A percentile compares a stretch with the other conserved stretches of the same genome.
phyloP scores from a whole-genome alignment of 2,888 invertebrate species.

The Gortyna flavago region DNA sequence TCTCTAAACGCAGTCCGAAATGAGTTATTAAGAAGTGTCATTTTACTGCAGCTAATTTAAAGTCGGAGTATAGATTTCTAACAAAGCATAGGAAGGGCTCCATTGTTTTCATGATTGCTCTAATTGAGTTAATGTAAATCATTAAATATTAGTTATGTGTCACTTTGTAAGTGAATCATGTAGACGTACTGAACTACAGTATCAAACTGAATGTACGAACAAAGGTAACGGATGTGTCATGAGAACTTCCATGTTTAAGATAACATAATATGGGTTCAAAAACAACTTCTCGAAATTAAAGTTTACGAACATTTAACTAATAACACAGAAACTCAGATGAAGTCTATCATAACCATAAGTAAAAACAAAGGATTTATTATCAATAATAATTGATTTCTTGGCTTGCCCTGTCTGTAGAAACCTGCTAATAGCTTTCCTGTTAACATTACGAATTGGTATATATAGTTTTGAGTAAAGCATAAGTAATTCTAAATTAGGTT shows the following conservation, averaged over 20 bases:
- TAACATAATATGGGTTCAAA: slow-evolving; percentile 31
- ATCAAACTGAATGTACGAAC: slow-evolving; percentile 10
- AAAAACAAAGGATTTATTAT: slow-evolving; percentile 1
- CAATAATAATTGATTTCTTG: background rate
- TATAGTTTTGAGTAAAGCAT: background rate
- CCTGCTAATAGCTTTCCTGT: background rate
- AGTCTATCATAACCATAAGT: slow-evolving; percentile 20
- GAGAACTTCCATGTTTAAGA: slow-evolving; percentile 22
- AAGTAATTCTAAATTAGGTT: background rate
- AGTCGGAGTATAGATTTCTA: too few relatives aligned
- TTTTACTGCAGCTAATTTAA: too few relatives aligned
- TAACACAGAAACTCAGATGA: background rate
- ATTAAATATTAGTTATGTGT: slow-evolving; percentile 18
- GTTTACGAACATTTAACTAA: background rate
- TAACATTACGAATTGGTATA: background rate
- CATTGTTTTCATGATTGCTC: slow-evolving; percentile 8
- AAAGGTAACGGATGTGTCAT: slow-evolving; percentile 50
- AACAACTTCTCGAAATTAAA: slow-evolving; percentile 32
- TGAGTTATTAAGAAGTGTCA: too few relatives aligned
- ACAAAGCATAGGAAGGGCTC: background rate
- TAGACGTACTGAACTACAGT: background rate
- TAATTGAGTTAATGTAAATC: slow-evolving; percentile 8
- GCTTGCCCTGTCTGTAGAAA: background rate
- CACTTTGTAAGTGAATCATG: slow-evolving; percentile 52
- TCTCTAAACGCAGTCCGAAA: too few relatives aligned